Conservation (phyloP, 2,888 invertebrate genomes). For the Molanna angustata region DNA sequence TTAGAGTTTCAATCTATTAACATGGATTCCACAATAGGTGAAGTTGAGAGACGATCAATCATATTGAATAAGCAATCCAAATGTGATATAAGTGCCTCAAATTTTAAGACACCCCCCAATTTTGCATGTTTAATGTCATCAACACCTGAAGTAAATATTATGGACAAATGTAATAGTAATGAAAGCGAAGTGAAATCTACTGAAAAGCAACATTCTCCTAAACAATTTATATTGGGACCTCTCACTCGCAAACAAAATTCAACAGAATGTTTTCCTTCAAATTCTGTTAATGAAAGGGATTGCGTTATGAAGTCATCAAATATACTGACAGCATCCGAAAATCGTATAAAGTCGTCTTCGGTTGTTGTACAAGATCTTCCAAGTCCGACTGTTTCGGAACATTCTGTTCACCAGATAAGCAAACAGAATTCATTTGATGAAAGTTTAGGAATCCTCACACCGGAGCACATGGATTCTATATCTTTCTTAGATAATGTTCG, state of each 20-base stretch:
- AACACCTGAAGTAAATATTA: slow-evolving; percentile 3
- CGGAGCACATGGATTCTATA: slow-evolving; percentile 82
- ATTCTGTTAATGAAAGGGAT: not conserved
- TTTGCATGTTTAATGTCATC: not conserved
- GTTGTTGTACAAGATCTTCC: slow-evolving; percentile 16
- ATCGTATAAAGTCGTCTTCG: not conserved
- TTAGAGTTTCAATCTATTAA: slow-evolving; percentile 21
- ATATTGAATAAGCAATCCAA: slow-evolving; percentile 8
- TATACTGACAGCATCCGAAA: slow-evolving; percentile 3
- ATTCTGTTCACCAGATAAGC: slow-evolving; percentile 50
- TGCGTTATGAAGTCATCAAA: not conserved
- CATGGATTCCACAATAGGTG: slow-evolving; percentile 11
- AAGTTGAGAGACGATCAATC: slow-evolving; percentile 12
- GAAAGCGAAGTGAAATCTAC: not conserved
- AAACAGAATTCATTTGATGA: slow-evolving; percentile 84
- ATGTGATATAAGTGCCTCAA: slow-evolving; percentile 15
- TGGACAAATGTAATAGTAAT: not conserved
- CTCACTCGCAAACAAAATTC: slow-evolving; percentile 25
- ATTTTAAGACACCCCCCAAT: slow-evolving; percentile 8
- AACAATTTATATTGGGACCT: slow-evolving; percentile 25
- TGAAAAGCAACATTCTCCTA: too few species aligned
- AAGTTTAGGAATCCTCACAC: slow-evolving; percentile 82
- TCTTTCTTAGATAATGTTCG: slow-evolving; percentile 61
- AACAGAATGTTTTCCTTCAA: slow-evolving; percentile 3
- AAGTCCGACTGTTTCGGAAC: slow-evolving; percentile 41